Evolutionary conservation across 1,140 invertebrate species (phyloP), one percentile per base, ranked within the genome.

Genomic region (Acromyrmex charruanus): DNA sequence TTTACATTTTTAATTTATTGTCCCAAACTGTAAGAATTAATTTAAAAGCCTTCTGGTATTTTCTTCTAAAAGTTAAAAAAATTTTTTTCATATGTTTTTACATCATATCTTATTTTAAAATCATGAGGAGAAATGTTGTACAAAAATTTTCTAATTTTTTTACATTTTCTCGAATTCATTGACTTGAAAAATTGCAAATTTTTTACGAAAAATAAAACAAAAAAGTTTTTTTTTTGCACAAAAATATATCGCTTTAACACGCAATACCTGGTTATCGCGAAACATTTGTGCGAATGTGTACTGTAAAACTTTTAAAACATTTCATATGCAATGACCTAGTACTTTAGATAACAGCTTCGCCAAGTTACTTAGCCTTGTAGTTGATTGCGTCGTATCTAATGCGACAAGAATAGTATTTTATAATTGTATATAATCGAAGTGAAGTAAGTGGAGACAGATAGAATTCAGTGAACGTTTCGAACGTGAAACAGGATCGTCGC

Each of bases 401-500:
- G 16, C 21, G 53, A 39, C 72, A 35, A 65, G 58, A 79, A 31
- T 51, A 49, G 6, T 25, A 7, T 51, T 31, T 79, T 18, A 66
- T 28, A 77, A 59, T 77, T 28, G 28, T 21, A 35, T 16, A 31
- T 44, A n/a, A 79, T 79, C 18, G 18, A 49, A 28, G 21, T n/a
- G 39, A 44, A 44, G 58, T 9, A 65, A 49, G 12, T 79, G 39
- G 12, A 77, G 58, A 16, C 25, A 66, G 71, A 53, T 74, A 51
- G 39, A 35, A 65, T 66, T 79, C 14, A 16, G 10, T 18, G 16
- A 65, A 44, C 16, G 9, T 39, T 63, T 77, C 39, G 25, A 25
- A 77, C 75, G 6, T 31, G 61, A 79, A 79, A 79, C 61, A 66
- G 25, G 39, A 79, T 79, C 77, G 59, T 66, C 44, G 44, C 61